These are phyloP conservation scores for Aphis gossypii DNA, from an alignment of 1,140 invertebrate species.

Conservation along the genomic window DNA sequence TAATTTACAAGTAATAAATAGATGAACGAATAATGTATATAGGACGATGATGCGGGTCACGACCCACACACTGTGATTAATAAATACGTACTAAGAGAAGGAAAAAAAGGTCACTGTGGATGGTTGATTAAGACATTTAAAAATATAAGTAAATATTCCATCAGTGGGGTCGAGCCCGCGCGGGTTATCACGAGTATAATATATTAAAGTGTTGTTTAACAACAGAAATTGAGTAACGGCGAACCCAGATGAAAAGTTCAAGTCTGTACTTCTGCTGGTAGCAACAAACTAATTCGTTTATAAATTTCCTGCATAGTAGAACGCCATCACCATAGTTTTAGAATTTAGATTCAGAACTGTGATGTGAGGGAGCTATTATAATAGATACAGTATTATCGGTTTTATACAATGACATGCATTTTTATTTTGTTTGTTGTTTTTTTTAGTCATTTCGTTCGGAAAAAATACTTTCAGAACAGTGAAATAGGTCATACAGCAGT, in stretches of 20 bases:
- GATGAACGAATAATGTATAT: conserved; percentile 13
- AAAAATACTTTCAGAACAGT: background rate
- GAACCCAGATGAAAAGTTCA: conserved; percentile 36
- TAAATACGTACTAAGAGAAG: background rate
- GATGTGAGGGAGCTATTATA: background rate
- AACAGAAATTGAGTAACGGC: conserved; percentile 14
- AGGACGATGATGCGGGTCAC: conserved; percentile 47
- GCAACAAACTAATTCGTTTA: conserved; percentile 37
- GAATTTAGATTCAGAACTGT: background rate
- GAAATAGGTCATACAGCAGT: background rate
- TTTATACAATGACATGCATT: background rate
- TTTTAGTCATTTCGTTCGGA: background rate
- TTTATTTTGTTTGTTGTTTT: background rate
- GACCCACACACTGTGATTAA: conserved; percentile 53
- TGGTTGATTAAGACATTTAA: conserved; percentile 51
- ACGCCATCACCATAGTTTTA: background rate
- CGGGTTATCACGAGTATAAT: background rate
- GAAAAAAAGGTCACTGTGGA: conserved; percentile 35
- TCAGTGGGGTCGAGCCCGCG: background rate
- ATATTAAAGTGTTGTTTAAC: conserved; percentile 21
- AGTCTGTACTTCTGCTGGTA: background rate
- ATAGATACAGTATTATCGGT: background rate
- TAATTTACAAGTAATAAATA: conserved; percentile 56
- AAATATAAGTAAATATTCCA: conserved; percentile 42
- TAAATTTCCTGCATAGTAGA: background rate